Base-by-base conservation (phyloP, 2,797 vertebrate genomes). In the Mallotus villosus region DNA sequence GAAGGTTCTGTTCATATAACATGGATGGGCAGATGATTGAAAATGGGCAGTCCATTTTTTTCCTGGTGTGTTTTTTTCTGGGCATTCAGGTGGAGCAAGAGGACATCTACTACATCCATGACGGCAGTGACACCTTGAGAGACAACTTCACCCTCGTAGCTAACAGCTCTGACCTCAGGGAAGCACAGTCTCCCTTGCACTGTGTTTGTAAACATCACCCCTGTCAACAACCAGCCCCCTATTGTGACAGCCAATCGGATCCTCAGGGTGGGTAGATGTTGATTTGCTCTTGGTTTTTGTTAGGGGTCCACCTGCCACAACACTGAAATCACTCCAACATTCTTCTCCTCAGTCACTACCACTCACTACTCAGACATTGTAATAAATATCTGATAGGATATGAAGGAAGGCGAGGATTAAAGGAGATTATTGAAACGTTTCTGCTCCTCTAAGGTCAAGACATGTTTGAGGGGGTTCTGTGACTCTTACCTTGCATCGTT, bases 81-180 rank as follows among this genome's bases (percentile, higher is more conserved):
- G 41, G 22, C 73, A 53, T 58, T 3, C 80, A 98, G 97, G 78
- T 97, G 78, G 94, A 96, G 76, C 92, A 93, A 11, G 90, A 94
- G 77, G 90, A 94, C 79, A 94, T 97, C 84, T 94, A 90, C 63
- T 98, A 95, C 29, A 86, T 96, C 75, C 96, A 97, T 14, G 95
- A 97, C 49, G 94, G 90, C 68, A 96, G 94, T 0, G 93, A 97
- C 79, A 93, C 92, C 0, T 65, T 84, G 11, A 79, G 70, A 21
- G 97, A 97, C 86, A 93, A 85, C 85, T 97, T 98, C 82, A 96
- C 93, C 62, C 71, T 98, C 7, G 75, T 93, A 41, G 94, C 92
- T 61, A 97, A 95, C 76, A 92, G 90, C 85, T 95, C 91, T 0
- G 94, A 95, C 59, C 80, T 94, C 67, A n/a, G 81, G 84, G 78